Evolutionary conservation across 2,888 invertebrate species (phyloP), one percentile per base, ranked within the genome.

Genomic region (Nymphalis urticae): DNA sequence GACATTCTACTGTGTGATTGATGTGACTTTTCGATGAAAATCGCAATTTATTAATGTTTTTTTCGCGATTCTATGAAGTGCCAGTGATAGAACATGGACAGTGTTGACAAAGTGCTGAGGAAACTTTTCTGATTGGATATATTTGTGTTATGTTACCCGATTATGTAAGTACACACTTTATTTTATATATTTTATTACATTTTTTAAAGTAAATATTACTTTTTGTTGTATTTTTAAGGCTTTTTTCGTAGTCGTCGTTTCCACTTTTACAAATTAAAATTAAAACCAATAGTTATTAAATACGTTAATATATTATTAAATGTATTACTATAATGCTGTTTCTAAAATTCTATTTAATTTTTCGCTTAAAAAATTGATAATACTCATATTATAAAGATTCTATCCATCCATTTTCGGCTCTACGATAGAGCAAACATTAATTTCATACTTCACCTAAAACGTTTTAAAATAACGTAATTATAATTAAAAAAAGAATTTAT

Each of bases 111-210:
- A 56, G 62, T 64, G 62, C 63, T 63, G 24, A 48, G 66, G 64
- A 72, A 70, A 70, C 50, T 66, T 65, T 56, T 53, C 1, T 42
- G n/a, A 42, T 62, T 72, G 73, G 72, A 72, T 73, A 59, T 66
- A 48, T 66, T 48, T 68, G 59, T 51, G 21, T 56, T 27, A 56
- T 58, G 8, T 8, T 58, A 9, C 63, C 61, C 73, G 48, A 70
- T 75, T 73, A 79, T 74, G 90, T 90, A 73, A 90, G 90, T 90
- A 82, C 27, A 78, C 48, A 51, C 71, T 53, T 71, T 79, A 69
- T 73, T 79, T 76, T 74, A 76, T 69, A 68, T 68, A 64, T 62
- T 36, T 2, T 7, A 67, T 70, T 24, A 61, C 69, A 69, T 50
- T 3, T 19, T 9, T 62, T n/a, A n/a, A 13, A 5, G n/a, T 54